Evolutionary conservation across 1,140 invertebrate species (phyloP).

Genomic region (Chironomus tepperi): DNA sequence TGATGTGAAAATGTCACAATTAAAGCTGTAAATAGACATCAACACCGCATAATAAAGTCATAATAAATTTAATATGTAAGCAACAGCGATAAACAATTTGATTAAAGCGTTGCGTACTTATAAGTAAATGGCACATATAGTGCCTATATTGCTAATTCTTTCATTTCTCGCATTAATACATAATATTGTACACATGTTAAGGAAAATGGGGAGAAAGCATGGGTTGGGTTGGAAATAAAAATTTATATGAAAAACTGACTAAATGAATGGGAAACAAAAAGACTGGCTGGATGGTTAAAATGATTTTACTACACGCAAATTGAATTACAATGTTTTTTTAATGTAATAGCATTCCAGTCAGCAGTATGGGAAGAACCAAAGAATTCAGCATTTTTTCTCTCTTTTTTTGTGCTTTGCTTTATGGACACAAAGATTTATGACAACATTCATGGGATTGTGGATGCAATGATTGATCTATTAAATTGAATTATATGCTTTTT

Average conservation of each 20-base stretch:
- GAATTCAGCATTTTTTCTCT: not conserved
- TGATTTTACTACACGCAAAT: constrained; percentile 8
- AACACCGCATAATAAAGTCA: no score
- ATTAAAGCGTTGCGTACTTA: not conserved
- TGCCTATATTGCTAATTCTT: not conserved
- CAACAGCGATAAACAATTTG: not conserved
- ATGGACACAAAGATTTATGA: not conserved
- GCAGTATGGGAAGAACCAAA: not conserved
- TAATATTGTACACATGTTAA: not conserved
- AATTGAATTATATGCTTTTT: not conserved
- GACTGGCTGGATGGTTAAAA: not conserved
- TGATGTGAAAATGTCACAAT: not conserved
- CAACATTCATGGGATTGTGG: not conserved
- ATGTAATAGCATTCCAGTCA: not conserved
- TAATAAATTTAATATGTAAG: no score
- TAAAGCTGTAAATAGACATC: constrained; percentile 19
- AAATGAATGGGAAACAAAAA: no score
- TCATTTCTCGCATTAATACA: not conserved
- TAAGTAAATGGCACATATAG: no score
- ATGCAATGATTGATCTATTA: constrained; percentile 7
- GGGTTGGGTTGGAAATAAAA: not conserved
- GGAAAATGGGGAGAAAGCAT: not conserved
- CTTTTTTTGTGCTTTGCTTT: not conserved
- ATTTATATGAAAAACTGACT: not conserved
- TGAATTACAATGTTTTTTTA: not conserved